Percentiles rank a stretch among this genome's conserved stretches.
phyloP scores from a whole-genome alignment of 2,888 invertebrate species.

The Cryptus armator region DNA sequence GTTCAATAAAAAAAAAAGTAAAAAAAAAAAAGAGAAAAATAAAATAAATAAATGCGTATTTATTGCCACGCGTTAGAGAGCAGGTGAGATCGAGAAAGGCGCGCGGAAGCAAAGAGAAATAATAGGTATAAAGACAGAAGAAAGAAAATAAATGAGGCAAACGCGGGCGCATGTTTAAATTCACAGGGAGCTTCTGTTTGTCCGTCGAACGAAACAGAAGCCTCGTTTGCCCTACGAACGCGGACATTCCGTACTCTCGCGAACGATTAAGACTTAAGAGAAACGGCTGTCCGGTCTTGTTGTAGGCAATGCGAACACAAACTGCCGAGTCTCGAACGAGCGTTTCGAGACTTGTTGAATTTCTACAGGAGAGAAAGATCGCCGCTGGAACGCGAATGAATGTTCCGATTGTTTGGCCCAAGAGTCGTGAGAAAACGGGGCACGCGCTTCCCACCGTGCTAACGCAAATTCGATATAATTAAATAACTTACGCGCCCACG shows the following conservation, averaged over 20 bases:
- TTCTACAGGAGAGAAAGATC: constrained; percentile 48
- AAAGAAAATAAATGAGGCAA: constrained; percentile 27
- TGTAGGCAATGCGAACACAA: neutral
- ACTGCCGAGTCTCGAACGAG: neutral
- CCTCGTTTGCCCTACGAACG: constrained; percentile 58
- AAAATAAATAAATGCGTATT: neutral
- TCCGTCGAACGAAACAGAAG: constrained; percentile 23
- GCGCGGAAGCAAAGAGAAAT: neutral
- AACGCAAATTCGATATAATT: constrained; percentile 80
- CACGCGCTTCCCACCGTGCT: constrained; percentile 75
- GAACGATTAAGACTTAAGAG: constrained; percentile 61
- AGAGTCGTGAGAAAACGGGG: constrained; percentile 79
- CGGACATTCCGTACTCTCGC: constrained; percentile 56
- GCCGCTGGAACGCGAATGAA: constrained; percentile 77
- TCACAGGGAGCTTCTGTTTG: constrained; percentile 50
- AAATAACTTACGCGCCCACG: constrained; percentile 70
- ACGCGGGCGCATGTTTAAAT: constrained; percentile 33
- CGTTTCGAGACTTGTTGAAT: constrained; percentile 51
- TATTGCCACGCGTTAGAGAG: constrained; percentile 9
- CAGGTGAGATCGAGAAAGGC: constrained; percentile 7
- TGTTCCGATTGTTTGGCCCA: constrained; percentile 80
- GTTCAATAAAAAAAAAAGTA: constrained; percentile 7
- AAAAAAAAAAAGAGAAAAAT: neutral
- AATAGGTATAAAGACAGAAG: neutral
- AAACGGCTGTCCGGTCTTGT: constrained; percentile 52